These are phyloP conservation scores for Pampusana beccarii DNA, from an alignment of 2,113 vertebrate genomes.

Conservation along the genomic window DNA sequence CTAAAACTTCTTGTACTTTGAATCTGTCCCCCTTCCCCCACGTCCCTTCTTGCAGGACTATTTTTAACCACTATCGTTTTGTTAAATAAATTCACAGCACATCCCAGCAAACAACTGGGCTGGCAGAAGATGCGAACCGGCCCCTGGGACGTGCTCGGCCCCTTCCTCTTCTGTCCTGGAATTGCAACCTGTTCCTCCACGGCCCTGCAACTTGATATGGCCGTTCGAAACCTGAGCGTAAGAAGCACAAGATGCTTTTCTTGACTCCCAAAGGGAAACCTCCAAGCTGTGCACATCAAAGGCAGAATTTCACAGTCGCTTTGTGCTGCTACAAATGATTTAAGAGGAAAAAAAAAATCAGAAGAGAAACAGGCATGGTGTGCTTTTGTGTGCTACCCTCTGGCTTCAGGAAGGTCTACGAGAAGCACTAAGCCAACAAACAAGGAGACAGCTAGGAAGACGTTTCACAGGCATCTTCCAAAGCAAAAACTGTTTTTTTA, in stretches of 20 bases:
- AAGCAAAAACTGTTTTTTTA: background rate
- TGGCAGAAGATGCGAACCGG: background rate
- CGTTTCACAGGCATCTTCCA: background rate
- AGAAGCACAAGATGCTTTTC: background rate
- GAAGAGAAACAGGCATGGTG: background rate
- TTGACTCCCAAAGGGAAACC: background rate
- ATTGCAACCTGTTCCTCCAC: background rate
- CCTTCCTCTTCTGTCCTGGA: background rate
- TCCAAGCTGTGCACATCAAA: conserved; percentile 18
- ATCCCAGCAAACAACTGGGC: background rate
- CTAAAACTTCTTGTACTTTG: conserved; percentile 1
- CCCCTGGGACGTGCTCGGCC: background rate
- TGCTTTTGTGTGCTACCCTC: background rate
- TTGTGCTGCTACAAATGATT: background rate
- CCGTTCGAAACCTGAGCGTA: background rate
- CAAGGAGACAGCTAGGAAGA: background rate
- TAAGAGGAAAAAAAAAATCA: background rate
- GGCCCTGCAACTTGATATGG: background rate
- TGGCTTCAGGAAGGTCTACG: background rate
- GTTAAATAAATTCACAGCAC: background rate
- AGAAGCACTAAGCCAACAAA: background rate
- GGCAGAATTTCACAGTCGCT: background rate
- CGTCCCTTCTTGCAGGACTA: background rate
- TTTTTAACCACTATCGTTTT: background rate
- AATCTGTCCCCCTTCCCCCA: background rate